Evolutionary conservation across 1,140 invertebrate genomes (phyloP).

Genomic region (Linepithema humile): DNA sequence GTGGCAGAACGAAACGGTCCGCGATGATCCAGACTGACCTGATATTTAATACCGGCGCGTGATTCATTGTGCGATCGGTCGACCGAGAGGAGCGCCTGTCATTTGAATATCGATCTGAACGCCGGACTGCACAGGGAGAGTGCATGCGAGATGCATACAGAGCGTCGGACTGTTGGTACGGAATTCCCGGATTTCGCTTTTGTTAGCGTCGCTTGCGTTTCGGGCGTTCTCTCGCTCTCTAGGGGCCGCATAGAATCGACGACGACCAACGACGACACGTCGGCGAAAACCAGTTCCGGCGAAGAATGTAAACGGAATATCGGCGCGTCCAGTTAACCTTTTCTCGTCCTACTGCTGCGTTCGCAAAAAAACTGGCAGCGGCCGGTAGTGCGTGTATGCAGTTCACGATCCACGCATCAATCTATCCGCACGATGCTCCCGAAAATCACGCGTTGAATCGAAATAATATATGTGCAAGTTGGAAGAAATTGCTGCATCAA

Average conservation of each 20-base stretch:
- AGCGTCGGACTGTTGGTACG: neutral
- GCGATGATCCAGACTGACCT: constrained; percentile 30
- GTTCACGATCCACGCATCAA: neutral
- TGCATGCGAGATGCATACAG: constrained; percentile 15
- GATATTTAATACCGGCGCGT: constrained; percentile 13
- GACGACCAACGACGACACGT: constrained; percentile 42
- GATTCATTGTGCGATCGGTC: constrained; percentile 5
- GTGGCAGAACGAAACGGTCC: neutral
- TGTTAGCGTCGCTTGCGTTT: constrained; percentile 44
- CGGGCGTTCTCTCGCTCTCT: constrained; percentile 18
- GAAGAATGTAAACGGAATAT: constrained; percentile 80
- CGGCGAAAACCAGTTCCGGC: constrained; percentile 78
- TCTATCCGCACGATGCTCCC: neutral
- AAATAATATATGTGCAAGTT: neutral
- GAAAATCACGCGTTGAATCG: constrained; percentile 24
- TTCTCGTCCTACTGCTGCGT: constrained; percentile 71
- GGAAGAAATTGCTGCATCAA: neutral
- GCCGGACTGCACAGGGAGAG: neutral
- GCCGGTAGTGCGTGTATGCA: constrained; percentile 1
- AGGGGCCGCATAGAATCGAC: constrained; percentile 42
- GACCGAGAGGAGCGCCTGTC: neutral
- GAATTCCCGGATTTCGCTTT: constrained; percentile 53
- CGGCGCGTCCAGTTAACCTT: constrained; percentile 79
- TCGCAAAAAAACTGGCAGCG: constrained; percentile 59
- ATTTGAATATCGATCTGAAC: constrained; percentile 24